Evolutionary conservation across 2,113 vertebrate species (phyloP), one percentile per base, ranked within the genome.

Genomic region (Lophochroa leadbeateri): DNA sequence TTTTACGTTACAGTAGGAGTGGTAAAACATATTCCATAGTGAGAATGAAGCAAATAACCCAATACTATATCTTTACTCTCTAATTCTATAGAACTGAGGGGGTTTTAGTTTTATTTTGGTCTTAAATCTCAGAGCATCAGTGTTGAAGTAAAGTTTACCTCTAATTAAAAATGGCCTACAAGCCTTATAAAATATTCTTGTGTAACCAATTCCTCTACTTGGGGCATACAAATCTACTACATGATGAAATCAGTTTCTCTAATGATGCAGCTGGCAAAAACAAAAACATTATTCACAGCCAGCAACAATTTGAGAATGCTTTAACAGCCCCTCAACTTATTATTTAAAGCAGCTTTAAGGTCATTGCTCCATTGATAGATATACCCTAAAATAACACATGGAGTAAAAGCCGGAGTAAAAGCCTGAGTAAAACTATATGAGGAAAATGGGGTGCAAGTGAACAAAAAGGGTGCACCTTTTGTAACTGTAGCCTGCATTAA

Each of bases 91-190:
- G 47, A 91, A 82, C 58, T 55, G 41, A 74, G 29, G 44, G 4
- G 0, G 5, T 10, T 37, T 79, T 71, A 23, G 19, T 86, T 57
- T 79, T 89, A 91, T 10, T 37, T 79, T 71, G 25, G 19, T 86
- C 60, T 79, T 89, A 92, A 94, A 85, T 78, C 43, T 89, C 58
- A 85, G 35, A 67, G 61, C 18, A 82, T 19, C 4, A 33, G 24
- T 86, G 47, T 11, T 69, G 58, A 82, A 78, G 49, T 68, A 86
- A 94, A 96, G 93, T 82, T 88, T 43, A 92, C 46, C 39, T 86
- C 68, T 76, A 96, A 91, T 92, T 97, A 95, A 96, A 96, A 78
- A 21, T 69, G 43, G 43, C 57, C 90, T 87, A 89, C 64, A 58
- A 82, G 52, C 61, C 28, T 72, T 74, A 83, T 88, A 74, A 89